A percentile compares a stretch with the other conserved stretches of the same genome.
phyloP scores from a whole-genome alignment of 2,888 invertebrate genomes.

The Cotesia congregata region DNA sequence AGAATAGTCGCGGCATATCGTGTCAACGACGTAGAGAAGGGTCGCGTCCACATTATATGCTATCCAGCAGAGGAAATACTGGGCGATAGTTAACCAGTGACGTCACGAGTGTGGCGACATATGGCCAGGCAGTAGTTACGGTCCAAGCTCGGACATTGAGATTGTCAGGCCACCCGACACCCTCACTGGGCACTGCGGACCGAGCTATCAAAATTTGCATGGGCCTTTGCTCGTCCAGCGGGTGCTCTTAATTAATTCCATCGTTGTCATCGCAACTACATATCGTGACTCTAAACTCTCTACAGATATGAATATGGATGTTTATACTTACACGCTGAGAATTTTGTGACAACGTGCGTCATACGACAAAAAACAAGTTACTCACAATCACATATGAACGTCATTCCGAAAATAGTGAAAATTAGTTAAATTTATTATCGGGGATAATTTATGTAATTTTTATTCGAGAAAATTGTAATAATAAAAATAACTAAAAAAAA shows the following conservation, averaged over 20 bases:
- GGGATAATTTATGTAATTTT: too few relatives aligned
- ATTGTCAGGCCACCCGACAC: conserved; percentile 57
- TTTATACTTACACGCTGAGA: not conserved
- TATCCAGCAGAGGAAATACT: conserved; percentile 23
- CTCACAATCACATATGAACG: too few relatives aligned
- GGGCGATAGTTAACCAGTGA: conserved; percentile 69
- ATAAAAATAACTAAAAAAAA: too few relatives aligned
- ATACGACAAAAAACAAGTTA: too few relatives aligned
- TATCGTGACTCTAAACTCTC: not conserved
- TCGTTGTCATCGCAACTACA: conserved; percentile 37
- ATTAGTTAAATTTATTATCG: too few relatives aligned
- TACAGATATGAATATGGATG: conserved; percentile 19
- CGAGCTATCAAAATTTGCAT: conserved; percentile 65
- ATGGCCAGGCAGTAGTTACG: conserved; percentile 57
- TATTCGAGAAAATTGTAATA: too few relatives aligned
- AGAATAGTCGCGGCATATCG: conserved; percentile 68
- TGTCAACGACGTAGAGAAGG: conserved; percentile 50
- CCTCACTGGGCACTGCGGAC: conserved; percentile 31
- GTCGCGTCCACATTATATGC: conserved; percentile 10
- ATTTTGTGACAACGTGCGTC: too few relatives aligned
- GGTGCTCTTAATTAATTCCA: conserved; percentile 67
- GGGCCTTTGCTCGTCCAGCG: conserved; percentile 54
- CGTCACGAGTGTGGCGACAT: conserved; percentile 70
- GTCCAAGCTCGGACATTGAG: conserved; percentile 51
- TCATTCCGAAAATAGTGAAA: too few relatives aligned